These are phyloP conservation scores for Lipophrys pholis DNA, from an alignment of 2,113 vertebrate species.

Conservation along the genomic window DNA sequence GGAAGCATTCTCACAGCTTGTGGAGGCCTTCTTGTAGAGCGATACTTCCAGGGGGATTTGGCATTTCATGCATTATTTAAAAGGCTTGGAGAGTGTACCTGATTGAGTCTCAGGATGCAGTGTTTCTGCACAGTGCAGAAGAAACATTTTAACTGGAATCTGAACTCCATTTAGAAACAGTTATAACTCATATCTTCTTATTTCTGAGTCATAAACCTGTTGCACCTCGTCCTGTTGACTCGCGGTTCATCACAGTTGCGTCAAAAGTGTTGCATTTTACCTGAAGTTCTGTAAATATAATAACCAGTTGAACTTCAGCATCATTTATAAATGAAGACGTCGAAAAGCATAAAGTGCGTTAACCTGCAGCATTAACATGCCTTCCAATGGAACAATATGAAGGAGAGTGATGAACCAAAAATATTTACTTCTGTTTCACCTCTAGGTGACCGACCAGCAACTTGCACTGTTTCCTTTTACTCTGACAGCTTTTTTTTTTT, in stretches of 20 bases:
- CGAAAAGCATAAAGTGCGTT: no score
- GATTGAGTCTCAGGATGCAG: slow-evolving; percentile 35
- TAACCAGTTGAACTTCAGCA: no score
- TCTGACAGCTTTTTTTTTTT: neutral
- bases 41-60: slow-evolving; percentile 70
- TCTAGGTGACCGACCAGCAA: neutral
- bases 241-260: no score
- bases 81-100: slow-evolving; percentile 60
- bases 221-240: no score
- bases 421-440: neutral
- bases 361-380: neutral
- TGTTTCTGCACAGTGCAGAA: slow-evolving; percentile 33
- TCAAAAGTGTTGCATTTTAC: no score
- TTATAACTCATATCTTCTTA: neutral
- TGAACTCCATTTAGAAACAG: neutral
- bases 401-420: neutral
- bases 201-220: no score
- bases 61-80: slow-evolving; percentile 77
- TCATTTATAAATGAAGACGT: no score
- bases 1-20: slow-evolving; percentile 47
- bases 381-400: neutral
- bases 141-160: slow-evolving; percentile 25
- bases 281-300: no score
- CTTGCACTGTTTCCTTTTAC: slow-evolving; percentile 1
- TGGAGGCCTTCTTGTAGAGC: slow-evolving; percentile 57